Percentiles rank a stretch among this genome's conserved stretches.
Evolutionary conservation across 1,140 invertebrate genomes (phyloP).

Genomic region (silkworm (Bombyx mori)): ASM3026992v2 NC_085125.1:11485501-11486000

Average conservation of each 20-base stretch:
- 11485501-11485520: conserved; percentile 41
- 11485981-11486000: conserved; percentile 42
- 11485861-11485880: conserved; percentile 32
- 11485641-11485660: conserved; percentile 52
- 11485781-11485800: conserved; percentile 57
- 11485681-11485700: conserved; percentile 46
- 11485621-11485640: conserved; percentile 67
- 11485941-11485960: conserved; percentile 63
- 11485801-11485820: conserved; percentile 50
- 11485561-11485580: conserved; percentile 61
- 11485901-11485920: conserved; percentile 34
- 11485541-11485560: conserved; percentile 70
- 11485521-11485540: conserved; percentile 65
- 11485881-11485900: conserved; percentile 19
- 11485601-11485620: conserved; percentile 38
- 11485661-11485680: conserved; percentile 29
- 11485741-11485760: conserved; percentile 54
- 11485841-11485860: conserved; percentile 50
- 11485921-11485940: conserved; percentile 30
- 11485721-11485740: conserved; percentile 53
- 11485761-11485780: conserved; percentile 65
- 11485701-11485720: conserved; percentile 44
- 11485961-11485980: conserved; percentile 54
- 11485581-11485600: conserved; percentile 31
- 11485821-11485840: conserved; percentile 43